Base-by-base conservation (phyloP, 2,113 vertebrate species). In the Peromyscus californicus region DNA sequence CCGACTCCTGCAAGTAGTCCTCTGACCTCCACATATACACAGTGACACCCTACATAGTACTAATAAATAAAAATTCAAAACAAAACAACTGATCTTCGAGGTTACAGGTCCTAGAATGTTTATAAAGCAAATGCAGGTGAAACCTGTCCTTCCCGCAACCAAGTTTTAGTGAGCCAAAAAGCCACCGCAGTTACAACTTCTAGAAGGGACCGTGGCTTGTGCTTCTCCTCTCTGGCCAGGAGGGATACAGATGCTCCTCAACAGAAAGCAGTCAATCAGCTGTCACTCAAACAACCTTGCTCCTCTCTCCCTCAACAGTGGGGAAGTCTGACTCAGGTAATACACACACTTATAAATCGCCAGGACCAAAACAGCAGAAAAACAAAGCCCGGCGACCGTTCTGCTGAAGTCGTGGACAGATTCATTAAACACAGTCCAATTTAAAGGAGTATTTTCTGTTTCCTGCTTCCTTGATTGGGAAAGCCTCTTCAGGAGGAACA, bases 141-240 rank as follows among this genome's bases (percentile, higher is more conserved):
- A 67, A 45, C 33, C 36, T 26, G 13, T 67, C 39, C 33, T 59
- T 42, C n/a, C 65, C 39, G 9, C 79, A 36, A 19, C 69, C 57
- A 39, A 39, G n/a, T 29, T 61, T 59, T 26, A 72, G 83, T 86
- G 90, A 69, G 33, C 89, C 69, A 22, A 45, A 93, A 95, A 96
- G 86, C 26, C 74, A 26, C 17, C 39, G 29, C 39, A 86, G 12
- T n/a, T 26, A 36, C 21, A 22, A 7, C 33, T 70, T 22, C 45
- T 15, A 67, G 31, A 15, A 24, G 15, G 42, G 2, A 36, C 24
- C 12, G 12, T 7, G 26, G 29, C 19, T 51, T 51, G 42, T 45
- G 29, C 42, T 69, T 48, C 11, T 67, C 84, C 63, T 33, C 5
- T 67, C 67, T 57, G 67, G 33, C 13, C 2, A 82, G 24, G 88